A percentile compares a stretch with the other conserved stretches of the same genome.
Evolutionary conservation across 2,888 invertebrate genomes (phyloP).

Genomic region (Pherbina coryleti): DNA sequence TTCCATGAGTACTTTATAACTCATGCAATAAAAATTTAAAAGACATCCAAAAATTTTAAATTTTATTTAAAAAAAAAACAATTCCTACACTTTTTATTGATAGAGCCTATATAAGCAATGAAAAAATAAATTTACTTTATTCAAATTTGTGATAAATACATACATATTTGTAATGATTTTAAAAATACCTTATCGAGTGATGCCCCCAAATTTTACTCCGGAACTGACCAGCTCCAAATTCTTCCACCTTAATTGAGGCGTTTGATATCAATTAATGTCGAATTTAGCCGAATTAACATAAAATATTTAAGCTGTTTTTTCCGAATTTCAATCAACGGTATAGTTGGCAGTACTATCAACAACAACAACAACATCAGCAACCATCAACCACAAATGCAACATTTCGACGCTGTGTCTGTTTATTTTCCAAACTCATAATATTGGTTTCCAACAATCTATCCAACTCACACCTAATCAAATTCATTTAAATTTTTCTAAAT

Average conservation of each 20-base stretch:
- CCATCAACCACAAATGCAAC: background rate
- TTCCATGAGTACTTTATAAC: too few species aligned
- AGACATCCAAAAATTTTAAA: too few species aligned
- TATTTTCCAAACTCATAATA: slow-evolving; percentile 21
- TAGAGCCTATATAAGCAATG: too few species aligned
- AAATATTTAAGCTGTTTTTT: slow-evolving; percentile 33
- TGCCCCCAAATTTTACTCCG: background rate
- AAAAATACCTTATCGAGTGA: too few species aligned
- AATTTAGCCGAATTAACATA: too few species aligned
- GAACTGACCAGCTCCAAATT: background rate
- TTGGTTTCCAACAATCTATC: slow-evolving; percentile 13
- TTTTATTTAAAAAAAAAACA: too few species aligned
- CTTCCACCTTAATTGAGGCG: background rate
- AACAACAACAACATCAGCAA: slow-evolving; percentile 26
- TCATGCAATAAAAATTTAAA: too few species aligned
- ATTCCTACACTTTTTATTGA: too few species aligned
- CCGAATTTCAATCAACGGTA: slow-evolving; percentile 1
- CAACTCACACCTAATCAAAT: slow-evolving; percentile 25
- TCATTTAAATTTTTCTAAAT: slow-evolving; percentile 15
- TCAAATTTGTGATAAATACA: too few species aligned
- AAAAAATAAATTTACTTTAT: too few species aligned
- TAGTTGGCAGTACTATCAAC: slow-evolving; percentile 45
- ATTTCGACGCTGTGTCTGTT: background rate
- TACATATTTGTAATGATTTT: too few species aligned
- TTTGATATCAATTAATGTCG: slow-evolving; percentile 25